Percentiles rank a stretch among this genome's conserved stretches.
Evolutionary conservation across 2,797 vertebrate genomes (phyloP).

Genomic region (Eurystomus glaucurus): DNA sequence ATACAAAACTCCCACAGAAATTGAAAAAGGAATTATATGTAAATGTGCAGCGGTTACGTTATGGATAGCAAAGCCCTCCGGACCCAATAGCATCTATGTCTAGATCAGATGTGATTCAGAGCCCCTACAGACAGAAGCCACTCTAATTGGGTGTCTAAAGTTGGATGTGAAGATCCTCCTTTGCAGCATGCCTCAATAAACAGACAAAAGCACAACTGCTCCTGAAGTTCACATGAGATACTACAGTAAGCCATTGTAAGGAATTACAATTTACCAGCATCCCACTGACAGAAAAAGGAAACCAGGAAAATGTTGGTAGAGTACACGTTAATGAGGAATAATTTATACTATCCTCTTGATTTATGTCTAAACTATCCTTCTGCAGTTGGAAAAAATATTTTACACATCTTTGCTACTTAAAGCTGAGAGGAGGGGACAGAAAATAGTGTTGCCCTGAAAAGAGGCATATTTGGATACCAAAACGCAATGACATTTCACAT

Average conservation of each 20-base stretch:
- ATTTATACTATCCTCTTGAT: not conserved
- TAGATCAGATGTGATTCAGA: not conserved
- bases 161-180: not conserved
- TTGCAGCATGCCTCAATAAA: not conserved
- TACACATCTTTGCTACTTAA: not conserved
- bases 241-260: not conserved
- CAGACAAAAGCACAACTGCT: not conserved
- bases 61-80: not conserved
- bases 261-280: not conserved
- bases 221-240: not conserved
- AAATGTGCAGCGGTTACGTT: not conserved
- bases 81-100: not conserved
- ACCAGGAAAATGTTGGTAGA: not conserved
- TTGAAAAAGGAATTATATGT: not conserved
- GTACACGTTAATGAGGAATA: not conserved
- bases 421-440: not conserved
- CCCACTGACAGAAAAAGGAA: not conserved
- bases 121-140: not conserved
- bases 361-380: not conserved
- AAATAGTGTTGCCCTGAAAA: not conserved
- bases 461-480: not conserved
- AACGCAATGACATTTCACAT: not conserved
- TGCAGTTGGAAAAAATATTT: not conserved
- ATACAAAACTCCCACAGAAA: not conserved
- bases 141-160: fast-evolving